Evolutionary conservation across 2,888 invertebrate genomes (phyloP), one percentile per base, ranked within the genome.

Genomic region (Eupithecia inturbata): DNA sequence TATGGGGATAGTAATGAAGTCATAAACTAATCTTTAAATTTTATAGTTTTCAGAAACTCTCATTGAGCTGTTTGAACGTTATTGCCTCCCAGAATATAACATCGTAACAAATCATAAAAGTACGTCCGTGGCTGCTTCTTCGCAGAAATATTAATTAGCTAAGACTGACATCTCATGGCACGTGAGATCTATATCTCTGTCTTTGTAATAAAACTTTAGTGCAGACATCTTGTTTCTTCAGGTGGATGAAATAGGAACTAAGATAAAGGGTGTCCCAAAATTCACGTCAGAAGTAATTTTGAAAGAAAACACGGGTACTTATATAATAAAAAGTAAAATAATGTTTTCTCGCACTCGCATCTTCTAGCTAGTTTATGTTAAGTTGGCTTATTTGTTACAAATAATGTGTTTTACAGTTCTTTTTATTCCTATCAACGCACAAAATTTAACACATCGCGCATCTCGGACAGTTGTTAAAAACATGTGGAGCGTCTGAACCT

Each of bases 91-190:
- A 68, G 67, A 72, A 79, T 66, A 77, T 72, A 64, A 76, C 72
- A 75, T 60, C 64, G 67, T 67, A 75, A 72, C 72, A 57, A 76
- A 79, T 75, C 70, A 70, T 79, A 78, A 73, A 79, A 74, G 70
- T 68, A 63, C 72, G 77, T 39, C 72, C 74, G 57, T 67, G 57
- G 60, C 57, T 16, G 68, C 74, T 77, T 76, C 77, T 85, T 82
- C 79, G 76, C 75, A 80, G 78, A 78, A 83, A 82, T 82, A 83
- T 87, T 89, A 87, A 87, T 90, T 88, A 87, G 82, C 82, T 77
- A 83, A 86, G 84, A 84, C 82, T 86, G 86, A 85, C 83, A 83
- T 82, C 83, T 83, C 79, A 84, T 82, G 86, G 81, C 80, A 81
- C 80, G 66, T 81, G 82, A 85, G 88, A 89, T 89, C 80, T 83